Evolutionary conservation across 2,113 vertebrate species (phyloP).

Genomic region (Hydrochoerus hydrochaeris): DNA sequence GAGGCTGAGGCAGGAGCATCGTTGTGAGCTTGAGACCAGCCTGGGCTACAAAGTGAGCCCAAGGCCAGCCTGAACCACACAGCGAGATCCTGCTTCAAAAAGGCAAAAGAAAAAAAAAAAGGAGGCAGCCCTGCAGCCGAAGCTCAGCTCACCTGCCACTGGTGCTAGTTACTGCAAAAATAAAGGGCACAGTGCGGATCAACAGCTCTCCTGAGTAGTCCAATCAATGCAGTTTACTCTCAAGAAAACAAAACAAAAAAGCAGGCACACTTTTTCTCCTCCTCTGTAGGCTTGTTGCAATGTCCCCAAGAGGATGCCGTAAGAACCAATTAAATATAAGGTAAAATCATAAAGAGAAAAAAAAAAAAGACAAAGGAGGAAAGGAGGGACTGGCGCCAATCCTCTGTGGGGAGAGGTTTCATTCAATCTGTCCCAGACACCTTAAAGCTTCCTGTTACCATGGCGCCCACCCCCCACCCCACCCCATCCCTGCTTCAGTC

Average conservation of each 20-base stretch:
- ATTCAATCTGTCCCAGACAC: background rate
- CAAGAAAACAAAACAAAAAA: background rate
- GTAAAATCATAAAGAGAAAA: background rate
- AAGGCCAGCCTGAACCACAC: too few relatives aligned
- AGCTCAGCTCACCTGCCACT: background rate
- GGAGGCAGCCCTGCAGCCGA: background rate
- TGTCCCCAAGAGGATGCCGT: background rate
- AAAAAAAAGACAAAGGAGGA: background rate
- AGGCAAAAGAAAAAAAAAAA: too few relatives aligned
- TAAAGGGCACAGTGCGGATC: background rate
- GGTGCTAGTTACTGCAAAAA: background rate
- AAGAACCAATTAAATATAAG: background rate
- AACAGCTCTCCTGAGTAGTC: background rate
- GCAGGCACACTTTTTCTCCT: background rate
- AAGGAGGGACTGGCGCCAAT: background rate
- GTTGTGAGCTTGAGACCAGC: too few relatives aligned
- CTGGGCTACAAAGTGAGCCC: too few relatives aligned
- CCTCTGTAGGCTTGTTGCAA: background rate
- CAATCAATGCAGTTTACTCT: background rate
- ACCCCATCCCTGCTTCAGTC: too few relatives aligned
- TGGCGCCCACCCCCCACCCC: background rate
- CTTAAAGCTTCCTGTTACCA: background rate
- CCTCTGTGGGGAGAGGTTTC: background rate
- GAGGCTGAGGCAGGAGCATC: too few relatives aligned
- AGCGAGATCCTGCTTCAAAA: too few relatives aligned